phyloP scores from a whole-genome alignment of 2,888 invertebrate genomes.

The Diabrotica balteata region DNA sequence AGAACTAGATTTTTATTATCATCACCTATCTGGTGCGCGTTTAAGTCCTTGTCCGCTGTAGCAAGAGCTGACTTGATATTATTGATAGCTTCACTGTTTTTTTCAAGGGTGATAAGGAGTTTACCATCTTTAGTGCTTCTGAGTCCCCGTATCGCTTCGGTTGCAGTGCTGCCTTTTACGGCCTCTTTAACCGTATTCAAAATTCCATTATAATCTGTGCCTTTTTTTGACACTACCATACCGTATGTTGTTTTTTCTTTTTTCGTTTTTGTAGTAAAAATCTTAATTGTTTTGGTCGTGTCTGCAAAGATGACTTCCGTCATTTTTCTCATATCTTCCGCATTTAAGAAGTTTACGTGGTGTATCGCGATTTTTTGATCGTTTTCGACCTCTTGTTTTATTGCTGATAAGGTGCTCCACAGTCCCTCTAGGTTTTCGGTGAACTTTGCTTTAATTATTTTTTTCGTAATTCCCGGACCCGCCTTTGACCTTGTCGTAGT shows the following conservation, averaged over 20 bases:
- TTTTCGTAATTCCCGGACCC: background rate
- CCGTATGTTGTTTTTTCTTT: background rate
- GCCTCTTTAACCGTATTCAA: conserved; percentile 2
- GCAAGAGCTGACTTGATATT: background rate
- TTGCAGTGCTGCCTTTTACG: background rate
- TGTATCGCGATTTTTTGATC: background rate
- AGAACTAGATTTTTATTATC: background rate
- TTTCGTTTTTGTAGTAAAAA: background rate
- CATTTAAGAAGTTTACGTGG: background rate
- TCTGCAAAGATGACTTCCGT: background rate
- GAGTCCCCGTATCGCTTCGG: background rate
- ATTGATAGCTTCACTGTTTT: conserved; percentile 3
- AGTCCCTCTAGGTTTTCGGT: background rate
- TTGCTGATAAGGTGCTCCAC: background rate
- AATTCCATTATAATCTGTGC: conserved; percentile 1
- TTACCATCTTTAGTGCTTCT: conserved; percentile 14
- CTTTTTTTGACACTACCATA: conserved; percentile 4
- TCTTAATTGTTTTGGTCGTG: background rate
- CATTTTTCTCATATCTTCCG: conserved; percentile 1
- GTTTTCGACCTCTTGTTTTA: conserved; percentile 1
- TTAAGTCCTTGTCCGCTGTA: background rate
- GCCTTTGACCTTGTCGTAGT: no score
- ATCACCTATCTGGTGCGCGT: background rate
- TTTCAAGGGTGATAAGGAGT: conserved; percentile 9
- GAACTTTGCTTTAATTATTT: conserved; percentile 3